These are phyloP conservation scores for Bugula neritina DNA, from an alignment of 2,888 invertebrate genomes.

Conservation along the genomic window DNA sequence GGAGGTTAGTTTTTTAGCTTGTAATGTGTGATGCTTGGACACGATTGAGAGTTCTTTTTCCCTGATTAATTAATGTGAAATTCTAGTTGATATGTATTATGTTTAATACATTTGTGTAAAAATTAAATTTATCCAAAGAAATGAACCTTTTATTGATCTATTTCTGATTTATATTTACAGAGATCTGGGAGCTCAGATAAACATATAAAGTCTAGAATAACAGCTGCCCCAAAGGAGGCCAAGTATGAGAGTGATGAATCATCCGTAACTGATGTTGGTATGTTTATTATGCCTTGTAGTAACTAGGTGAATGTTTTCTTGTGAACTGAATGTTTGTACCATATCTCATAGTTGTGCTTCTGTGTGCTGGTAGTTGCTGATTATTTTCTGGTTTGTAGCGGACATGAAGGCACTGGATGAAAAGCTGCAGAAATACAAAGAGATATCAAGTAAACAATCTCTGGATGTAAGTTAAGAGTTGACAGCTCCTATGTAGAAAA, in stretches of 20 bases:
- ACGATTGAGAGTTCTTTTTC: no score
- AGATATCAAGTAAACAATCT: conserved; percentile 5
- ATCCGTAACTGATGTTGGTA: neutral
- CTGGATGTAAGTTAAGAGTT: neutral
- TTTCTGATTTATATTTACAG: no score
- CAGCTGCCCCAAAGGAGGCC: neutral
- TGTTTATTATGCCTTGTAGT: neutral
- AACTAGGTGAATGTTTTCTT: neutral
- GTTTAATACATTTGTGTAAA: no score
- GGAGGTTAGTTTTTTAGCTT: neutral
- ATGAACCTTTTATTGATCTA: no score
- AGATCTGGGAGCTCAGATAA: neutral
- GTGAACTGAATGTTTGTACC: no score
- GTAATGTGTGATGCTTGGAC: no score
- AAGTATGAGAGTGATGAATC: conserved; percentile 5
- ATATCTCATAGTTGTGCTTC: no score
- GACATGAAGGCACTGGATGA: conserved; percentile 15
- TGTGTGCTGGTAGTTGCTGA: no score
- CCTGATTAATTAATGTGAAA: no score
- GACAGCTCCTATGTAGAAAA: no score
- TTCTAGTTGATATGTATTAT: no score
- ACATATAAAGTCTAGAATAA: neutral
- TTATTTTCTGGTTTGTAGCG: neutral
- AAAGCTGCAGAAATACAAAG: conserved; percentile 16
- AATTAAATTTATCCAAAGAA: no score